Base-by-base conservation (phyloP, 2,888 invertebrate species). In the Pachydiplax longipennis region DNA sequence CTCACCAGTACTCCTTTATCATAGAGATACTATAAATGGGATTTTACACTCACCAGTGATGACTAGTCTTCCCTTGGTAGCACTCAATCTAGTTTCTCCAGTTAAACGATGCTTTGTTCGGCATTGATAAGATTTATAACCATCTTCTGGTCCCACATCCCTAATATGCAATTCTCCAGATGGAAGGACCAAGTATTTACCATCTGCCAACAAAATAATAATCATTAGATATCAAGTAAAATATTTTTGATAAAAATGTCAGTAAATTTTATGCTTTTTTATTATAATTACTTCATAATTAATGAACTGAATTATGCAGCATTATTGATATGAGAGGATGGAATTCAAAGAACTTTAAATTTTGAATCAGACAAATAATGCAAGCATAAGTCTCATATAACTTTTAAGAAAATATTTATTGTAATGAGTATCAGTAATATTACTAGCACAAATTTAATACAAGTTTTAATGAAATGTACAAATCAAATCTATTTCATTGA, bases 111-210 rank as follows among this genome's bases (percentile, higher is more conserved):
- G 98, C 94, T 98, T 98, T 91, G 98, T 98, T 93, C 98, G 96
- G 94, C 98, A 98, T 94, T 98, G 98, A 94, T 98, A 98, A 91
- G 98, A 97, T 94, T 98, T 98, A 94, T 97, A 98, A 92, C 98
- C 98, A 94, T 99, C 99, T 94, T 98, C 98, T 92, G 98, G 98
- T 94, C 98, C 97, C 91, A 99, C 98, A 95, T 99, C 98, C 93
- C 98, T 96, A 93, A 99, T 98, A 94, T 99, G 99, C 92, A 99
- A 95, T 94, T 99, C 99, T 92, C 99, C 99, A 93, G 98, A 98
- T 92, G 98, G 98, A 91, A 99, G 95, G 81, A 99, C 98, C 94
- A 99, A 96, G 94, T 98, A 98, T 96, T 99, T 98, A 93, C 98
- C 98, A 95, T 98, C 99, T 99, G 95, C 92, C 92, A 91, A 91